These are phyloP conservation scores for Bambusicola thoracicus DNA, from an alignment of 2,113 vertebrate genomes.

Conservation along the genomic window DNA sequence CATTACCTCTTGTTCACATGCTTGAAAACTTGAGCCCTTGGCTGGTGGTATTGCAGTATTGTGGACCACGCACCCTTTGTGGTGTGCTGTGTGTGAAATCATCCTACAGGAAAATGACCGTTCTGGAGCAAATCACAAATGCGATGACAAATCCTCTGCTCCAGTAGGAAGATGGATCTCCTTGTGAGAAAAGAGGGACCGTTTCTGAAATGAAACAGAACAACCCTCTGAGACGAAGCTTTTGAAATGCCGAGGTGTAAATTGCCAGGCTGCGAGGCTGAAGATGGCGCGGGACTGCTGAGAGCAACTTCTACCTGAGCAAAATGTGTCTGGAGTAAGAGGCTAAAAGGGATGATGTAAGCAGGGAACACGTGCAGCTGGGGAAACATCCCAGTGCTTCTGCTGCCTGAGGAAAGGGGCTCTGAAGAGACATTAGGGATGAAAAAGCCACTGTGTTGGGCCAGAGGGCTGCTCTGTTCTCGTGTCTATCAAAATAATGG, in stretches of 20 bases:
- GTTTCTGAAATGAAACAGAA: not conserved
- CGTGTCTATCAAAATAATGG: too few species aligned
- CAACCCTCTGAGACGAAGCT: not conserved
- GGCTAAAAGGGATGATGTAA: not conserved
- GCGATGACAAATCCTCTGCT: not conserved
- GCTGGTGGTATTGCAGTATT: fast-evolving
- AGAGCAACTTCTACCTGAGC: not conserved
- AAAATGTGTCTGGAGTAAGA: not conserved
- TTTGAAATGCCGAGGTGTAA: not conserved
- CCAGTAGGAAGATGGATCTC: not conserved
- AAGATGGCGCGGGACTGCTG: not conserved
- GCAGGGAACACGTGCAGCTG: fast-evolving
- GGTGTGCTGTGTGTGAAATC: not conserved
- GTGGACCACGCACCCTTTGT: not conserved
- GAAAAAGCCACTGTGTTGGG: not conserved
- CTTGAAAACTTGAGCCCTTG: not conserved
- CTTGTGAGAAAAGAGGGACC: not conserved
- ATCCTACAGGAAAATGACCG: not conserved
- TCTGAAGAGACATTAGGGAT: not conserved
- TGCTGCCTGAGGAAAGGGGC: not conserved
- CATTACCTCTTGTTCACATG: too few species aligned
- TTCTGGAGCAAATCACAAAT: not conserved
- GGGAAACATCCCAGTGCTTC: not conserved
- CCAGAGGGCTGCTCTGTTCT: not conserved
- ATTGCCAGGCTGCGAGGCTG: not conserved